Evolutionary conservation across 2,113 vertebrate genomes (phyloP), one percentile per base, ranked within the genome.

Genomic region (Glaucidium brasilianum): DNA sequence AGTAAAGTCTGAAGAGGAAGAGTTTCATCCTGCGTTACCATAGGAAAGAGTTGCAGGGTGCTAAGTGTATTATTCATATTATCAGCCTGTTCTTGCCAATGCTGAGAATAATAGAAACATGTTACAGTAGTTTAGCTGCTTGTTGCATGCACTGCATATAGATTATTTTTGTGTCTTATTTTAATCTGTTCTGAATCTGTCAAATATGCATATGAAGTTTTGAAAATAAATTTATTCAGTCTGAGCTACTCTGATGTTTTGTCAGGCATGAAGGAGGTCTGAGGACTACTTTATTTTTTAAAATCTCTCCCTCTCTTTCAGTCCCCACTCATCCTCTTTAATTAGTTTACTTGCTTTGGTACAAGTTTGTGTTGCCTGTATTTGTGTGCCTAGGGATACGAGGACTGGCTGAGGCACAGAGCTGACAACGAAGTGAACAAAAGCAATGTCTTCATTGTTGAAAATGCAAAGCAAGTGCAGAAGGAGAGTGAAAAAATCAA

Each of bases 351-450:
- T 93, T 66, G 43, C 76, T 96, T 90, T 1, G 4, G 43, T 62
- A 50, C 2, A 6, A 62, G 78, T 43, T 96, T 83, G 86, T 73
- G 41, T 88, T 85, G n/a, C 35, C 45, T 72, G 41, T 85, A 4
- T 96, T 96, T 96, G 60, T 96, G 45, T 50, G 90, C 96, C 67
- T 77, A 99, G 99, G 99, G 99, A 41, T 99, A 99, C n/a, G 99
- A 99, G 95, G 99, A 99, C 97, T 99, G 99, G 99, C 94, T 99
- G 90, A 98, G 99, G 92, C 99, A 99, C 98, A 99, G 99, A 97
- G 99, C 99, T 56, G 99, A 99, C 98, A 98, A 99, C 4, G 99
- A 99, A 96, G 99, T 99, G 95, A 99, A 99, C 96, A 99, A 99
- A 95, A 99, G 99, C 89, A 98, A 68, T 1, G 99, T 99, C 95